Percentiles rank a stretch among this genome's conserved stretches.
Evolutionary conservation across 2,113 vertebrate species (phyloP).

Genomic region (Corythornis cristatus): DNA sequence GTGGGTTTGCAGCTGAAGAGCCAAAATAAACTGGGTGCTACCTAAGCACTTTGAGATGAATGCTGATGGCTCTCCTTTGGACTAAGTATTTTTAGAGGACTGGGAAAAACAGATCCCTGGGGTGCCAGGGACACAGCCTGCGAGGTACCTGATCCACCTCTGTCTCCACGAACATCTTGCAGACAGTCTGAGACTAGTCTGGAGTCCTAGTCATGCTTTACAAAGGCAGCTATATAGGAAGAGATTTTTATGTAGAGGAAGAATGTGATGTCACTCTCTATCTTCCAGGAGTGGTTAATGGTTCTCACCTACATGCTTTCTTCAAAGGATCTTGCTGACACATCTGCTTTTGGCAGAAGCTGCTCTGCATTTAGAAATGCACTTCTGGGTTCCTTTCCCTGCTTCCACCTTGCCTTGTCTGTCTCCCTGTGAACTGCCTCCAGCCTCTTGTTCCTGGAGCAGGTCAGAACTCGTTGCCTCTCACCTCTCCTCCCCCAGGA

Average conservation of each 20-base stretch:
- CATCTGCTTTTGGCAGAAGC: slow-evolving; percentile 8
- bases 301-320: background rate
- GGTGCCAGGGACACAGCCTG: background rate
- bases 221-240: background rate
- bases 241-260: background rate
- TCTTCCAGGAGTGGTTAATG: slow-evolving; percentile 9
- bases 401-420: background rate
- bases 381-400: background rate
- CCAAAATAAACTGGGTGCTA: background rate
- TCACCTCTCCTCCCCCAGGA: background rate
- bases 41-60: background rate
- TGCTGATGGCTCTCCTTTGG: background rate
- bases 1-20: background rate
- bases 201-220: background rate
- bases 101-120: background rate
- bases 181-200: background rate
- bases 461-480: background rate
- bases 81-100: background rate
- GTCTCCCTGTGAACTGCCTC: background rate
- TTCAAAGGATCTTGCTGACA: slow-evolving; percentile 10
- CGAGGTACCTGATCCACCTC: background rate
- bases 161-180: background rate
- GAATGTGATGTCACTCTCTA: background rate
- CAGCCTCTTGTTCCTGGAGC: background rate
- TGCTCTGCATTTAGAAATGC: background rate